Conservation (phyloP, 2,113 vertebrate species). For the Oryctolagus cuniculus region mOryCun1.1 NC_091436.1:12036501-12037000, state of each 20-base stretch:
- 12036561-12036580: neutral
- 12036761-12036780: neutral
- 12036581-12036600: neutral
- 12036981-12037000: neutral
- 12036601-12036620: neutral
- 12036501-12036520: neutral
- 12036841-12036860: neutral
- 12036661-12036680: neutral
- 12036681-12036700: slow-evolving; percentile 22
- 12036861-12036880: neutral
- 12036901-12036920: slow-evolving; percentile 5
- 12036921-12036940: neutral
- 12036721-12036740: neutral
- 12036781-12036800: neutral
- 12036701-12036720: neutral
- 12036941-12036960: neutral
- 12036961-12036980: neutral
- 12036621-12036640: neutral
- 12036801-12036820: neutral
- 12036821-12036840: neutral
- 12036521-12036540: slow-evolving; percentile 18
- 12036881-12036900: slow-evolving; percentile 17
- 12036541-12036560: neutral
- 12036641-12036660: neutral
- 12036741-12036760: neutral